Evolutionary conservation across 2,888 invertebrate species (phyloP).

Genomic region (Oxycera nigricornis): DNA sequence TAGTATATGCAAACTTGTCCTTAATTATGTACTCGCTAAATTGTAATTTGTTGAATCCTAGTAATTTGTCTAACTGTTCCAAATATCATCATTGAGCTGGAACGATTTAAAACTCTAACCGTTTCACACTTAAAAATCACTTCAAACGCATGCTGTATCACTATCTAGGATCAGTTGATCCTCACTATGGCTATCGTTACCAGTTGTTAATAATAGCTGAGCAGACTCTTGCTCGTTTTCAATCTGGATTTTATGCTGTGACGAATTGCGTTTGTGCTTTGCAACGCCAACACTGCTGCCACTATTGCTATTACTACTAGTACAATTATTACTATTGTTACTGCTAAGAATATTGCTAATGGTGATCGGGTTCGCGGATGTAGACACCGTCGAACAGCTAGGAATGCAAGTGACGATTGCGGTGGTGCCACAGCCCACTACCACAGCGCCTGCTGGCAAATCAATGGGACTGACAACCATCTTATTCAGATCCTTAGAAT

Average conservation of each 20-base stretch:
- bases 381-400: constrained; percentile 1
- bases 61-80: neutral
- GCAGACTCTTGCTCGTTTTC: constrained; percentile 55
- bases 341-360: constrained; percentile 10
- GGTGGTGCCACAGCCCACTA: neutral
- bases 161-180: constrained; percentile 43
- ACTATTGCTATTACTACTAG: constrained; percentile 1
- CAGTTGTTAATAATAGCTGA: constrained; percentile 42
- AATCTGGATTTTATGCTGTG: constrained; percentile 60
- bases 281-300: constrained; percentile 26
- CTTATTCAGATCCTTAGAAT: constrained; percentile 65
- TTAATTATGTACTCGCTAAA: no score
- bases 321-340: constrained; percentile 27
- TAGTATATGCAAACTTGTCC: no score
- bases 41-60: no score
- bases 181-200: constrained; percentile 42
- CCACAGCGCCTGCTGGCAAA: neutral
- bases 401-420: constrained; percentile 21
- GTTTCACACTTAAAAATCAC: neutral
- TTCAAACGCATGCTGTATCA: constrained; percentile 44
- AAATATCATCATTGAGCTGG: neutral
- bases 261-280: constrained; percentile 55
- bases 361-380: neutral
- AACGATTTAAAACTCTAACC: neutral
- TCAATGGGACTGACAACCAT: constrained; percentile 48